Percentiles rank a stretch among this genome's conserved stretches.
Conservation (phyloP, 2,113 vertebrate species). For the Hippocampus mohnikei region DNA sequence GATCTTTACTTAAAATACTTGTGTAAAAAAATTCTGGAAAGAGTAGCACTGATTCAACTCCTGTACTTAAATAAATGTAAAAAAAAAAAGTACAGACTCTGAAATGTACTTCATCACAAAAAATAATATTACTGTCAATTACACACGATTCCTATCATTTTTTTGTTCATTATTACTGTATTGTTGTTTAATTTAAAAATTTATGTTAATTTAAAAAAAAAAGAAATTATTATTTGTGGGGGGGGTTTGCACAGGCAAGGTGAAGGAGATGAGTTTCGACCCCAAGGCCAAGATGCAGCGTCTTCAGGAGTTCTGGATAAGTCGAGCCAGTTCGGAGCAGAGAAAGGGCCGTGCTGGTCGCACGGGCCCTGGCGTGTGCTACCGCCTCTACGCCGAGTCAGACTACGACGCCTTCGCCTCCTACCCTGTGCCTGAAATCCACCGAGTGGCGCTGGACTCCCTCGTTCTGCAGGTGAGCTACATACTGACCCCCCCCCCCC, state of each 20-base stretch:
- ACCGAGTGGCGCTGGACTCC: conserved; percentile 82
- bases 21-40: too few species aligned
- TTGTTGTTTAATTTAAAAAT: too few species aligned
- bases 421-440: conserved; percentile 87
- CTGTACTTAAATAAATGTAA: too few species aligned
- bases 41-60: too few species aligned
- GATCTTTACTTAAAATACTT: too few species aligned
- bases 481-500: background rate
- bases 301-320: conserved; percentile 96
- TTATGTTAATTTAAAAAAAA: too few species aligned
- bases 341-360: conserved; percentile 88
- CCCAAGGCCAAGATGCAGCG: conserved; percentile 87
- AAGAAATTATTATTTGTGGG: background rate
- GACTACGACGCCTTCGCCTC: conserved; percentile 84
- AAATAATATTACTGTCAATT: too few species aligned
- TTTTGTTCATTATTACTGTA: too few species aligned
- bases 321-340: conserved; percentile 89
- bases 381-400: conserved; percentile 84
- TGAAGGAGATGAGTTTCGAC: conserved; percentile 94
- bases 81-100: too few species aligned
- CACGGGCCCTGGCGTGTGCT: conserved; percentile 87
- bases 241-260: conserved; percentile 76
- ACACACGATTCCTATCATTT: too few species aligned
- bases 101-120: too few species aligned
- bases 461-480: conserved; percentile 82